phyloP scores from a whole-genome alignment of 2,797 vertebrate species.

The Pangasius larnaudii region DNA sequence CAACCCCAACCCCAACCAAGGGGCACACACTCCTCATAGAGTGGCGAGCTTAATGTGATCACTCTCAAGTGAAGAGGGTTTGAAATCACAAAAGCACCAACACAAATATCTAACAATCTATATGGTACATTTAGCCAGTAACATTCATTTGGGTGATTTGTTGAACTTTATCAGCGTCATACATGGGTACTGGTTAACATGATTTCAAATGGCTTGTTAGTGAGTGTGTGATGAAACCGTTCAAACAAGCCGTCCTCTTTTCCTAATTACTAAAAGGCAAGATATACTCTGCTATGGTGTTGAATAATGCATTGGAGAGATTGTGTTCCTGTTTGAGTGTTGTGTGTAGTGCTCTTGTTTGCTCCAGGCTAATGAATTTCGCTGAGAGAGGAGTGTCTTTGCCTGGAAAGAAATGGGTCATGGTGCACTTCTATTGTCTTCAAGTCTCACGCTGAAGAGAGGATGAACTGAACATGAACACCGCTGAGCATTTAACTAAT shows the following conservation, averaged over 20 bases:
- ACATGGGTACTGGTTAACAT: constrained; percentile 29
- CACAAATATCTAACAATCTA: not conserved
- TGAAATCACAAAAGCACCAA: not conserved
- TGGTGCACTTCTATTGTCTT: constrained; percentile 46
- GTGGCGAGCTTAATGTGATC: constrained; percentile 37
- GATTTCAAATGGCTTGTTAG: constrained; percentile 35
- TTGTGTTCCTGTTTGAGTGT: constrained; percentile 49
- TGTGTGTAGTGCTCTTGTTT: constrained; percentile 34
- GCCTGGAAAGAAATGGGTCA: constrained; percentile 57
- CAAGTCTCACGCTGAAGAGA: constrained; percentile 43
- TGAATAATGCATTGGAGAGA: constrained; percentile 56
- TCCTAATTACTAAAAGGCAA: constrained; percentile 19
- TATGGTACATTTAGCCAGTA: not conserved
- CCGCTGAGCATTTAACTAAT: constrained; percentile 26
- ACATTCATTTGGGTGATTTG: constrained; percentile 1
- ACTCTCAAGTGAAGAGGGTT: constrained; percentile 33
- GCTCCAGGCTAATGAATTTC: constrained; percentile 49
- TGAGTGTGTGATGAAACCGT: constrained; percentile 25
- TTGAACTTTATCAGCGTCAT: constrained; percentile 26
- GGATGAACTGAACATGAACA: constrained; percentile 40
- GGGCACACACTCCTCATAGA: constrained; percentile 21
- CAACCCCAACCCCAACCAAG: constrained; percentile 23
- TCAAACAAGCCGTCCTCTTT: not conserved
- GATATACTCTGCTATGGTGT: constrained; percentile 34
- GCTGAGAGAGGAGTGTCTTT: constrained; percentile 47